These are phyloP conservation scores for Columba guinea DNA, from an alignment of 2,797 vertebrate genomes.

Conservation along the genomic window DNA sequence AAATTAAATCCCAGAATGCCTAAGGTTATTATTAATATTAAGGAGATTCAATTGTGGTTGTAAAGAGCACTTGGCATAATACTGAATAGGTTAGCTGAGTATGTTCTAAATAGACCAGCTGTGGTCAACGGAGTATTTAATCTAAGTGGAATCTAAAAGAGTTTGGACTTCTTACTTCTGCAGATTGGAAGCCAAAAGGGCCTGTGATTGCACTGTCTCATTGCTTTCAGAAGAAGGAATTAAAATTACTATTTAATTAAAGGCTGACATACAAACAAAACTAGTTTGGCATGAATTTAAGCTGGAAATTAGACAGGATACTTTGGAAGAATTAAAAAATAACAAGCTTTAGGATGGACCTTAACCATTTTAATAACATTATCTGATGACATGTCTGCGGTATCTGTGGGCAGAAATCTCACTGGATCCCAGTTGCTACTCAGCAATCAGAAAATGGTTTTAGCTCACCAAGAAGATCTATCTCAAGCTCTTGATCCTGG, in stretches of 20 bases:
- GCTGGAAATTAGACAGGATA: neutral
- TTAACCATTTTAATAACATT: neutral
- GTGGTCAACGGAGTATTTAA: neutral
- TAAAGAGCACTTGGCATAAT: neutral
- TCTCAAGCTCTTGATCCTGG: neutral
- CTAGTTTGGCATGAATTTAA: neutral
- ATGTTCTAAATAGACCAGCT: neutral
- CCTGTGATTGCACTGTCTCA: neutral
- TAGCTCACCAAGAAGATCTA: neutral
- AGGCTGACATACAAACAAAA: neutral
- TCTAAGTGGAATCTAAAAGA: neutral
- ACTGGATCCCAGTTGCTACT: neutral
- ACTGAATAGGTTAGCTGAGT: neutral
- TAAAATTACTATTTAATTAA: neutral
- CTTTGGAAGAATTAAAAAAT: neutral
- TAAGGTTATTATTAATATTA: neutral
- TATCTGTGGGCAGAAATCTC: neutral
- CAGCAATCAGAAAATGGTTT: neutral
- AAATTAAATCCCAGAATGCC: neutral
- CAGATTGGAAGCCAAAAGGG: neutral
- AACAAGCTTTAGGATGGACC: neutral
- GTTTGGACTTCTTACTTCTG: neutral
- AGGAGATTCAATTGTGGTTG: neutral
- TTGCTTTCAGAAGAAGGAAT: neutral
- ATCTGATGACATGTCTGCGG: neutral